Percentiles rank a stretch among this genome's conserved stretches.
Evolutionary conservation across 1,140 invertebrate genomes (phyloP).

Genomic region (Oppia nitens): DNA sequence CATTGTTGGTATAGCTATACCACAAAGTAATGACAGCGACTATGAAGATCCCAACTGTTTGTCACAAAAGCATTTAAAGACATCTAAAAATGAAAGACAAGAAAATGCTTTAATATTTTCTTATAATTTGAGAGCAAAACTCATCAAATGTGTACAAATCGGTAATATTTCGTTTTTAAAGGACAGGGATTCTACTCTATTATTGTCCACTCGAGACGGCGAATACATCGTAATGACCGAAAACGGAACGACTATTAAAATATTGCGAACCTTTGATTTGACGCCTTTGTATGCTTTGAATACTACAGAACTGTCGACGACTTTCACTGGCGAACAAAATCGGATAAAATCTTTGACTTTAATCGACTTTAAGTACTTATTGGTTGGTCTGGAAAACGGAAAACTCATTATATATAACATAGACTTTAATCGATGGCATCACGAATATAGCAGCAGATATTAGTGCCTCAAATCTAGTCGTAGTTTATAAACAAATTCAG

Average conservation of each 20-base stretch:
- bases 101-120: constrained; percentile 12
- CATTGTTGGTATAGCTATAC: constrained; percentile 15
- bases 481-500: too few species aligned
- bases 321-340: not conserved
- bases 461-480: not conserved
- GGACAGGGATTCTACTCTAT: not conserved
- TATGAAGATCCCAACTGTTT: not conserved
- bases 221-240: constrained; percentile 90
- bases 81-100: not conserved
- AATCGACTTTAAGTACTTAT: constrained; percentile 57
- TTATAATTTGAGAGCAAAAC: constrained; percentile 14
- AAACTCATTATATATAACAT: constrained; percentile 97
- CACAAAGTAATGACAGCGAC: not conserved
- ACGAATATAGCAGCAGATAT: constrained; percentile 10
- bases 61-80: not conserved
- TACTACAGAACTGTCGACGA: constrained; percentile 3
- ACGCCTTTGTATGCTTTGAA: constrained; percentile 83
- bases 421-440: constrained; percentile 60
- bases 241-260: constrained; percentile 78
- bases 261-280: constrained; percentile 93
- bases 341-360: constrained; percentile 17
- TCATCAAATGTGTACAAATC: constrained; percentile 12
- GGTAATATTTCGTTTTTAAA: not conserved
- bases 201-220: constrained; percentile 52
- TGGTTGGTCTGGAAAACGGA: constrained; percentile 89